Evolutionary conservation across 2,888 invertebrate species (phyloP).

Genomic region (Heliconius cydno): DNA sequence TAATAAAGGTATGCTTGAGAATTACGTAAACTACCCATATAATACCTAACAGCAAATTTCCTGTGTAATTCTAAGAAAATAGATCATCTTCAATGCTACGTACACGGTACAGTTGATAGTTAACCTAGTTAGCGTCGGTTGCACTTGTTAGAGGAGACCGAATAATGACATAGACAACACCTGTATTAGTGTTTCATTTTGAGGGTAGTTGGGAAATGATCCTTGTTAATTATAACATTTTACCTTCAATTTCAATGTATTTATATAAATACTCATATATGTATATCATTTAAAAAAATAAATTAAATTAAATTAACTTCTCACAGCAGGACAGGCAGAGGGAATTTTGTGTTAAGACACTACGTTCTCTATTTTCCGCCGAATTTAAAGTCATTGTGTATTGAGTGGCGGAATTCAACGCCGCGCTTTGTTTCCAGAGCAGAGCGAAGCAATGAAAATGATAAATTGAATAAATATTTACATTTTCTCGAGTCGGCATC

Average conservation of each 20-base stretch:
- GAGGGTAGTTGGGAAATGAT: not conserved
- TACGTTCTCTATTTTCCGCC: no score
- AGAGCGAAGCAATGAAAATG: no score
- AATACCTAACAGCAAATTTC: slow-evolving; percentile 15
- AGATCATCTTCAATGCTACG: slow-evolving; percentile 16
- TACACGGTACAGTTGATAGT: slow-evolving; percentile 18
- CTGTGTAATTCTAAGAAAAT: slow-evolving; percentile 25
- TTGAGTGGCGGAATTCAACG: no score
- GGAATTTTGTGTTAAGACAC: no score
- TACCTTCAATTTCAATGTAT: not conserved
- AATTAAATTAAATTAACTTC: no score
- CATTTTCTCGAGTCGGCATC: no score
- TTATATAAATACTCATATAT: not conserved
- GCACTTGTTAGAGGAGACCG: not conserved
- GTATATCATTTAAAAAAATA: no score
- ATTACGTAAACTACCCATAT: slow-evolving; percentile 2
- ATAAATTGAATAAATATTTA: no score
- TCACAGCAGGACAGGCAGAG: no score
- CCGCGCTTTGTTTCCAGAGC: no score
- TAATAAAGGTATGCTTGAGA: not conserved
- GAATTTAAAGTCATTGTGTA: no score
- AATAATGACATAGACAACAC: not conserved
- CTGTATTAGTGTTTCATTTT: not conserved
- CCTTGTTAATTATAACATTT: not conserved
- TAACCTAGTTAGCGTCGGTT: slow-evolving; percentile 14